Percentiles rank a stretch among this genome's conserved stretches.
Conservation (phyloP, 2,888 invertebrate genomes). For the Chrysolina haemoptera region DNA sequence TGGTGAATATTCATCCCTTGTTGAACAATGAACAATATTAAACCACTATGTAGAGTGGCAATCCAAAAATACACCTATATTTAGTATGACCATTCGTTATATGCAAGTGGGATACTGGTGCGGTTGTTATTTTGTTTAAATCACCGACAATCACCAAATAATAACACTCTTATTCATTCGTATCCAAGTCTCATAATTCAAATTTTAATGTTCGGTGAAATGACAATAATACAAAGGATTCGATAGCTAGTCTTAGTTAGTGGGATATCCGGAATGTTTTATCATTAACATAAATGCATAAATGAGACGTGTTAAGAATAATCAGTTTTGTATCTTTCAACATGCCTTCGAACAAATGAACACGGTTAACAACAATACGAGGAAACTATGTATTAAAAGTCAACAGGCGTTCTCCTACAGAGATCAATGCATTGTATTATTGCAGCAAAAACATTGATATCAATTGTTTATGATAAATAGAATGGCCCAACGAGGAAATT, state of each 20-base stretch:
- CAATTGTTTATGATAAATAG: background rate
- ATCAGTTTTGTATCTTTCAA: background rate
- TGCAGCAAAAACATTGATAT: background rate
- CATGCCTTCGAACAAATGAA: slow-evolving; percentile 15
- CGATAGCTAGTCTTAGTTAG: slow-evolving; percentile 28
- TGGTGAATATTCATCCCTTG: too few relatives aligned
- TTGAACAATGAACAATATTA: too few relatives aligned
- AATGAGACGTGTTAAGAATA: slow-evolving; percentile 34
- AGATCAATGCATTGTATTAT: background rate
- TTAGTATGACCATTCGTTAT: background rate
- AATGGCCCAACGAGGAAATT: background rate
- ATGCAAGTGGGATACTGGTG: slow-evolving; percentile 1
- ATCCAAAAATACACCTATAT: background rate
- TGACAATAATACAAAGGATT: slow-evolving; percentile 43
- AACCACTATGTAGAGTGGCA: background rate
- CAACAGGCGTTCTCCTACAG: background rate
- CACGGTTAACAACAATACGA: slow-evolving; percentile 7
- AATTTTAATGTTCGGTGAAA: slow-evolving; percentile 38
- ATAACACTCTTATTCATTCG: slow-evolving; percentile 40
- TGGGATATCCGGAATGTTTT: slow-evolving; percentile 44
- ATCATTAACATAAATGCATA: slow-evolving; percentile 43
- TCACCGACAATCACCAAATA: slow-evolving; percentile 35
- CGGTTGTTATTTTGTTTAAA: slow-evolving; percentile 6
- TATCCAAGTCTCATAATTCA: slow-evolving; percentile 42
- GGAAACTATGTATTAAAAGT: slow-evolving; percentile 7